Conservation (phyloP, 1,140 invertebrate genomes). For the Eurosta solidaginis region DNA sequence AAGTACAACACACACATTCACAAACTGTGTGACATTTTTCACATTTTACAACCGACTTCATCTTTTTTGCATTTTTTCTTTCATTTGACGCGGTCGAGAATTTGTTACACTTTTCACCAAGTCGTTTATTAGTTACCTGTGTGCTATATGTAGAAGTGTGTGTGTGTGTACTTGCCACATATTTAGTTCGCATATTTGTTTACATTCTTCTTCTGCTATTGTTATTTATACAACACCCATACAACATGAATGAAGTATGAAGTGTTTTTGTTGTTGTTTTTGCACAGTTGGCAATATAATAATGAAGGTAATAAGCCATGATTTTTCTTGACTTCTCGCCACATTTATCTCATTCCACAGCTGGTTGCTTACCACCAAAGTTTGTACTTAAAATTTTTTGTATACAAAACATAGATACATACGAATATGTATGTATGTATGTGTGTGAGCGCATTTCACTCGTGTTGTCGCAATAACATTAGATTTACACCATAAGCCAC, state of each 20-base stretch:
- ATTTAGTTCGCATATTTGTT: neutral
- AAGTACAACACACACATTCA: neutral
- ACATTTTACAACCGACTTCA: conserved; percentile 1
- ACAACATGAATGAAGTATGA: neutral
- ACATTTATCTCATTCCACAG: conserved; percentile 29
- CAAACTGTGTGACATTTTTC: neutral
- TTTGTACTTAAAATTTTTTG: neutral
- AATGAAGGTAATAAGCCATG: conserved; percentile 33
- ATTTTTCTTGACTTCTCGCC: conserved; percentile 31
- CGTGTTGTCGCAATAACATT: conserved; percentile 30
- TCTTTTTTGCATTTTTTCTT: no score
- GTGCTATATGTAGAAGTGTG: neutral
- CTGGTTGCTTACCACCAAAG: neutral
- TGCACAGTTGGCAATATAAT: neutral
- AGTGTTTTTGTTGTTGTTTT: neutral
- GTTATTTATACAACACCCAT: neutral
- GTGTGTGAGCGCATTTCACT: neutral
- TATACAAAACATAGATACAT: neutral
- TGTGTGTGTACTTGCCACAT: neutral
- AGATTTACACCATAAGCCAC: conserved; percentile 27
- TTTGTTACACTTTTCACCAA: conserved; percentile 30
- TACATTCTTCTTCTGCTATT: neutral
- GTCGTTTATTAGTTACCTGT: neutral
- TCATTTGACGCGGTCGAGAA: neutral
- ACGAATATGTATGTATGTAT: neutral